phyloP scores from a whole-genome alignment of 2,888 invertebrate genomes.

The Melitaea athalia region DNA sequence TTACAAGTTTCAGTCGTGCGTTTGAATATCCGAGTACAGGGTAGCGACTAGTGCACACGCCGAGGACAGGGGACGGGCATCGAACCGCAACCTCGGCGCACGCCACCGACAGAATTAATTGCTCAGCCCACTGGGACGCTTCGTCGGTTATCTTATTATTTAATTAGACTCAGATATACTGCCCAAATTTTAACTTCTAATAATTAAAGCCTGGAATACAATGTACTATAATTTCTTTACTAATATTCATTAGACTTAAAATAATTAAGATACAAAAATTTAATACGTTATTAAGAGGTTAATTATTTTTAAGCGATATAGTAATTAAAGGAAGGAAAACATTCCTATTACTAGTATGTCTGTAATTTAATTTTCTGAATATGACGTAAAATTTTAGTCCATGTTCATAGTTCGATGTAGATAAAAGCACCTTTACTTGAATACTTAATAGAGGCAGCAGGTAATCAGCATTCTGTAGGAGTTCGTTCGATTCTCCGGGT shows the following conservation, averaged over 20 bases:
- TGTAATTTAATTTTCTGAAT: neutral
- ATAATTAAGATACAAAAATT: too few species aligned
- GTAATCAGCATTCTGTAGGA: constrained; percentile 75
- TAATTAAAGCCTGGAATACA: too few species aligned
- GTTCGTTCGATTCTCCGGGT: constrained; percentile 57
- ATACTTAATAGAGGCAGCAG: constrained; percentile 67
- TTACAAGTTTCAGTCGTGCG: constrained; percentile 44
- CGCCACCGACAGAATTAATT: constrained; percentile 53
- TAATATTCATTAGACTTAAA: too few species aligned
- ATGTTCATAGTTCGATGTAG: constrained; percentile 67
- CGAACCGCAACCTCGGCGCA: constrained; percentile 55
- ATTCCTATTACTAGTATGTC: too few species aligned
- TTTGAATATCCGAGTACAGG: constrained; percentile 40
- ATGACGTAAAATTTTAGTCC: neutral
- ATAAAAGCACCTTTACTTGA: constrained; percentile 73
- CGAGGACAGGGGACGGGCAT: constrained; percentile 52
- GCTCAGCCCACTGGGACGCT: constrained; percentile 42
- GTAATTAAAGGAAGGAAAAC: too few species aligned
- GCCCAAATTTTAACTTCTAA: neutral
- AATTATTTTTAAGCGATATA: too few species aligned
- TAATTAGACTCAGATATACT: constrained; percentile 15
- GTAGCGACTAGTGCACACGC: constrained; percentile 33
- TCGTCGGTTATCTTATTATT: constrained; percentile 29
- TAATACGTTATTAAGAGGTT: too few species aligned
- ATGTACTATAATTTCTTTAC: too few species aligned